Evolutionary conservation across 2,113 vertebrate genomes (phyloP).

Genomic region (Reinhardtius hippoglossoides): DNA sequence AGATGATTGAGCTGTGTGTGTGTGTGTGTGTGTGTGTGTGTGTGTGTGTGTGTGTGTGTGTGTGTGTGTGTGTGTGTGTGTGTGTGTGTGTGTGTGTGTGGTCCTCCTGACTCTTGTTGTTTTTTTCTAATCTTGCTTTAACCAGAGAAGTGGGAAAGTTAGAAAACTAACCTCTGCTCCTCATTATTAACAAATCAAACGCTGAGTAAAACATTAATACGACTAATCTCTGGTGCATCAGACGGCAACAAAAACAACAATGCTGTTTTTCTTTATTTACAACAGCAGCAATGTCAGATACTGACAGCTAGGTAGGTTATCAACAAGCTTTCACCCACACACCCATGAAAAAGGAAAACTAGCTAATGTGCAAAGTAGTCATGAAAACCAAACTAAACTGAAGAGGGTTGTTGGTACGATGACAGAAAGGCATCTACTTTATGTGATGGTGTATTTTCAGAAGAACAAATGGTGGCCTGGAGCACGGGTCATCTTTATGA

Average conservation of each 20-base stretch:
- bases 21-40: constrained; percentile 27
- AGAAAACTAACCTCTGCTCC: constrained; percentile 1
- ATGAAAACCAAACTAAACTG: not conserved
- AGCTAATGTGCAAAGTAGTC: constrained; percentile 26
- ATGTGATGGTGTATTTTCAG: constrained; percentile 2
- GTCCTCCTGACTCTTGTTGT: constrained; percentile 48
- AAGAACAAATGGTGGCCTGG: constrained; percentile 11
- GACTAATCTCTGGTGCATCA: not conserved
- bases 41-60: constrained; percentile 11
- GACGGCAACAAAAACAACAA: not conserved
- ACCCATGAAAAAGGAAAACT: constrained; percentile 35
- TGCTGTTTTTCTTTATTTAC: not conserved
- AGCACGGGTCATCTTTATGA: constrained; percentile 50
- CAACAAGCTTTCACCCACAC: constrained; percentile 28
- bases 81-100: constrained; percentile 44
- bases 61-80: too few species aligned
- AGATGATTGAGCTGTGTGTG: constrained; percentile 47
- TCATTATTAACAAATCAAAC: constrained; percentile 7
- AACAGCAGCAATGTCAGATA: not conserved
- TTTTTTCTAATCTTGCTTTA: constrained; percentile 25
- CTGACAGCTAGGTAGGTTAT: constrained; percentile 1
- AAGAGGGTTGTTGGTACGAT: not conserved
- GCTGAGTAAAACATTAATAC: not conserved
- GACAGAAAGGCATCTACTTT: constrained; percentile 15
- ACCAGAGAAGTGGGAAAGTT: constrained; percentile 16